These are phyloP conservation scores for Micoletzkya japonica DNA, from an alignment of 2,888 invertebrate genomes.

Conservation along the genomic window DNA sequence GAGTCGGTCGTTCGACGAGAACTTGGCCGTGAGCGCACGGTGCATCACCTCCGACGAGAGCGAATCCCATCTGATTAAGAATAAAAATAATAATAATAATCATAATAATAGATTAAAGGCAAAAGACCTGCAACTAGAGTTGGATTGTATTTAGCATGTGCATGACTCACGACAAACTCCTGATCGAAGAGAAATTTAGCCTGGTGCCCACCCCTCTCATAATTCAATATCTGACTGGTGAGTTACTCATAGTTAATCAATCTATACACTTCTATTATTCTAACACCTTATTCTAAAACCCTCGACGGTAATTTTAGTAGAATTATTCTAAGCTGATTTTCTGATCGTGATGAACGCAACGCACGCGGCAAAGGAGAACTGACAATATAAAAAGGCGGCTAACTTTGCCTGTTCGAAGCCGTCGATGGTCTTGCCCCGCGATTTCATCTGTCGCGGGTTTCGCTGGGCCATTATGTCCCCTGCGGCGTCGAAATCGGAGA, in stretches of 20 bases:
- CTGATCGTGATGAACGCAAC: too few species aligned
- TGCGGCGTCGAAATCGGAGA: slow-evolving; percentile 23
- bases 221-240: too few species aligned
- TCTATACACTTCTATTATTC: too few species aligned
- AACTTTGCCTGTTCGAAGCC: slow-evolving; percentile 29
- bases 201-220: too few species aligned
- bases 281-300: too few species aligned
- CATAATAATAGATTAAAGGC: not conserved
- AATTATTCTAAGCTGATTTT: too few species aligned
- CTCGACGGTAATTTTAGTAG: too few species aligned
- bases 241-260: too few species aligned
- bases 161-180: too few species aligned
- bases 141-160: not conserved
- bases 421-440: slow-evolving; percentile 28
- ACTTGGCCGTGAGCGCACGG: slow-evolving; percentile 37
- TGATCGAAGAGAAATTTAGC: too few species aligned
- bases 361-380: too few species aligned
- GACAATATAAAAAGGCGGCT: not conserved
- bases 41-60: slow-evolving; percentile 38
- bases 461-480: slow-evolving; percentile 16
- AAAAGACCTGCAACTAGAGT: too few species aligned
- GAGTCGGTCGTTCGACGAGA: slow-evolving; percentile 29
- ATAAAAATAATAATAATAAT: not conserved
- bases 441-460: slow-evolving; percentile 32
- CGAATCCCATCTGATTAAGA: slow-evolving; percentile 39